These are phyloP conservation scores for Cryptophagus acutangulus DNA, from an alignment of 2,888 invertebrate genomes.

Conservation along the genomic window DNA sequence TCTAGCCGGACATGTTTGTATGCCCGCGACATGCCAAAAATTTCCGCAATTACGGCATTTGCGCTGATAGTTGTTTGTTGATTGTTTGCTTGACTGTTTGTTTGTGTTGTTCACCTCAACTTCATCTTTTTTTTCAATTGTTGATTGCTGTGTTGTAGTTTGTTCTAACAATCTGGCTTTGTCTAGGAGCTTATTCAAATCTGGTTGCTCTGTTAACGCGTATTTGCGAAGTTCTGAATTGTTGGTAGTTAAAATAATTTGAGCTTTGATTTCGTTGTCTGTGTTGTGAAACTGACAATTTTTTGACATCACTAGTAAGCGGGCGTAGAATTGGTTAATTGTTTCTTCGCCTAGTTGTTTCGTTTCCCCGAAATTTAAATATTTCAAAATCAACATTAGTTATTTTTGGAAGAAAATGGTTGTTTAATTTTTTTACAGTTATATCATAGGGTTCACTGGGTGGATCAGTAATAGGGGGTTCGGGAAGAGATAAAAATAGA, in stretches of 20 bases:
- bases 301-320: background rate
- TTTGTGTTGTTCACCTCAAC: background rate
- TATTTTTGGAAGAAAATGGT: slow-evolving; percentile 7
- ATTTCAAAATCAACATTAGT: slow-evolving; percentile 11
- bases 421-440: background rate
- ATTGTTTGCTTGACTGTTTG: slow-evolving; percentile 3
- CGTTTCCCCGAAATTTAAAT: slow-evolving; percentile 7
- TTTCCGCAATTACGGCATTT: too few relatives aligned
- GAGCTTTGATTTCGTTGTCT: slow-evolving; percentile 1
- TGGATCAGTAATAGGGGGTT: background rate
- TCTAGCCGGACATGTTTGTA: too few relatives aligned
- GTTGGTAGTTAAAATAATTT: slow-evolving; percentile 4
- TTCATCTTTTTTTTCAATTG: background rate
- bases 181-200: background rate
- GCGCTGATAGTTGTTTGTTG: too few relatives aligned
- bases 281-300: background rate
- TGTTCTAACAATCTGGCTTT: background rate
- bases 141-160: background rate
- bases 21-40: too few relatives aligned
- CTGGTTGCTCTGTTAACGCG: slow-evolving; percentile 1
- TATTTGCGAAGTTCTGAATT: background rate
- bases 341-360: slow-evolving; percentile 11
- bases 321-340: slow-evolving; percentile 4
- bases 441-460: background rate
- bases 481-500: background rate